Evolutionary conservation across 2,888 invertebrate genomes (phyloP).

Genomic region (Conomelus anceps): DNA sequence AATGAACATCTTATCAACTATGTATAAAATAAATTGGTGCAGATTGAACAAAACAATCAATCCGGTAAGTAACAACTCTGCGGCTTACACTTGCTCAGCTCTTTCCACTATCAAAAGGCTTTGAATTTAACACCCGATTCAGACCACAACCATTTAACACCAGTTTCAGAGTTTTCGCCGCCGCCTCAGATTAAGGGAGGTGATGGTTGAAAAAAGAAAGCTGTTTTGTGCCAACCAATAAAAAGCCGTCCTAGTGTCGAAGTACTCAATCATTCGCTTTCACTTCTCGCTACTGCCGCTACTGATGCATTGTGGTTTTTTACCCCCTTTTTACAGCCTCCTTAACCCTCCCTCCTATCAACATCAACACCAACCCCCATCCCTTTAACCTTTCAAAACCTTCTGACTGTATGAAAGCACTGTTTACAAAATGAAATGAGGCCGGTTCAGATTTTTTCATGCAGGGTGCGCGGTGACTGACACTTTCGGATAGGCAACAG

Average conservation of each 20-base stretch:
- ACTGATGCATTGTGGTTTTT: background rate
- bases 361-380: background rate
- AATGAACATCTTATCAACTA: too few species aligned
- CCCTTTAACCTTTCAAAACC: background rate
- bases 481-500: too few species aligned
- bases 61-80: too few species aligned
- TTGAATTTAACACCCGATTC: background rate
- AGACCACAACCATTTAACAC: too few species aligned
- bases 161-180: background rate
- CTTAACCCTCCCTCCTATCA: too few species aligned
- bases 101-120: too few species aligned
- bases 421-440: background rate
- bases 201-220: background rate
- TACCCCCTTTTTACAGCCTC: background rate
- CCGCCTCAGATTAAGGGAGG: background rate
- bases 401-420: background rate
- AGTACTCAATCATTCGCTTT: background rate
- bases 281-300: background rate
- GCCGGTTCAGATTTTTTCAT: background rate
- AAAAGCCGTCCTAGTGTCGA: background rate
- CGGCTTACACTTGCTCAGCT: too few species aligned
- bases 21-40: too few species aligned
- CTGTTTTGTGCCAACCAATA: background rate
- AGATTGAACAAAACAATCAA: too few species aligned
- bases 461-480: background rate